Conservation (phyloP, 35 echinoderm and acorn worm genomes). For the Lytechinus pictus region DNA sequence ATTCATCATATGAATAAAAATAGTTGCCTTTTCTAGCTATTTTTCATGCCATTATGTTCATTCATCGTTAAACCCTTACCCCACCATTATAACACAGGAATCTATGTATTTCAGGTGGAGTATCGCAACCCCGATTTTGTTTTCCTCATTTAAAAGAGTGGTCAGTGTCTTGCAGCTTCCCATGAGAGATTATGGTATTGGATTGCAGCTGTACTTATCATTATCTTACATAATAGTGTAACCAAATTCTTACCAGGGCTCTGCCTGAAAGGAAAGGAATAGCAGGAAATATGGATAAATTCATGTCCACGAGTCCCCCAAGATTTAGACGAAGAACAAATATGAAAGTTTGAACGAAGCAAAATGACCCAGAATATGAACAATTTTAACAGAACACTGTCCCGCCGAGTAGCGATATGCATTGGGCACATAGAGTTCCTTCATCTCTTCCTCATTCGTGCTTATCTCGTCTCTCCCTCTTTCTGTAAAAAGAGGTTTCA, state of each 20-base stretch:
- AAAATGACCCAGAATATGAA: slow-evolving; percentile 25
- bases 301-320: background rate
- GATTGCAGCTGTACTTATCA: background rate
- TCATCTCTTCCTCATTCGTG: slow-evolving; percentile 15
- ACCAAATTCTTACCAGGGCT: background rate
- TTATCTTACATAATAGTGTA: background rate
- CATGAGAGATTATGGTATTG: background rate
- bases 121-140: background rate
- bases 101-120: background rate
- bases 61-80: background rate
- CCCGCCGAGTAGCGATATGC: too few species aligned
- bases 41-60: too few species aligned
- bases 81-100: background rate
- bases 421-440: too few species aligned
- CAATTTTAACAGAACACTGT: background rate
- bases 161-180: background rate
- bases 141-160: background rate
- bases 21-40: too few species aligned
- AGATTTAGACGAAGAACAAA: background rate
- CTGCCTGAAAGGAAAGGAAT: background rate
- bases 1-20: too few species aligned
- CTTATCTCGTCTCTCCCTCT: too few species aligned
- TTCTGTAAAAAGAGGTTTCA: background rate
- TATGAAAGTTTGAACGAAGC: background rate
- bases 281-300: slow-evolving; percentile 6